phyloP scores from a whole-genome alignment of 2,797 vertebrate genomes.

The Dermochelys coriacea region DNA sequence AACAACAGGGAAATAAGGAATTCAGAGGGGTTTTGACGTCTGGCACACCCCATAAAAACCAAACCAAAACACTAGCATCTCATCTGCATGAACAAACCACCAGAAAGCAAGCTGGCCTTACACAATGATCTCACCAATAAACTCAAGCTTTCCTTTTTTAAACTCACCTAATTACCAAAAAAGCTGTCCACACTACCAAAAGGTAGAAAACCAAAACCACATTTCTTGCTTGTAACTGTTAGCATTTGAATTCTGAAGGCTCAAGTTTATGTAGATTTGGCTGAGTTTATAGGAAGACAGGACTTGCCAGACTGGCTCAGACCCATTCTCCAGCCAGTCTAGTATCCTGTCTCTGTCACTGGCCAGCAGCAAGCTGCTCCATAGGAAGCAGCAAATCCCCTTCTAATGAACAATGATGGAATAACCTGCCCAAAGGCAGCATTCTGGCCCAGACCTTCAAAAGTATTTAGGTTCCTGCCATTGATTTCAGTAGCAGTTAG shows the following conservation, averaged over 20 bases:
- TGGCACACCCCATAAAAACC: neutral
- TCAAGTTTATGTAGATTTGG: neutral
- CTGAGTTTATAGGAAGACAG: conserved; percentile 24
- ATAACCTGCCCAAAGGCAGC: neutral
- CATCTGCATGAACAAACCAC: fast-evolving
- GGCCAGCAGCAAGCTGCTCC: neutral
- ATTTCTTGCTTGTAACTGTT: conserved; percentile 39
- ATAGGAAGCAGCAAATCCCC: neutral
- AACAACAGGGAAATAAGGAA: neutral
- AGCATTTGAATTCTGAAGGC: conserved; percentile 29
- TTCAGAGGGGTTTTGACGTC: neutral
- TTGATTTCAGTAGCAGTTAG: neutral
- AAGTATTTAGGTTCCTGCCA: neutral
- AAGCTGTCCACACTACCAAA: conserved; percentile 31
- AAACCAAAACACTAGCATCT: neutral
- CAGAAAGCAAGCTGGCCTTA: conserved; percentile 23
- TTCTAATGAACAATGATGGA: conserved; percentile 31
- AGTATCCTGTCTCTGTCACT: neutral
- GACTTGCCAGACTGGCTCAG: conserved; percentile 26
- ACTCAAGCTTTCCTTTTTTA: neutral
- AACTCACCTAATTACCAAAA: conserved; percentile 4
- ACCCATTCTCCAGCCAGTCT: neutral
- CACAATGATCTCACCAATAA: conserved; percentile 16
- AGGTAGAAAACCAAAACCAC: conserved; percentile 31
- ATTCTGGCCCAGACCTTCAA: neutral